Percentiles rank a stretch among this genome's conserved stretches.
These are phyloP conservation scores for Dendrophyllia cribrosa DNA, from an alignment of 64 coral and sea anemone species.

Conservation along the genomic window DNA sequence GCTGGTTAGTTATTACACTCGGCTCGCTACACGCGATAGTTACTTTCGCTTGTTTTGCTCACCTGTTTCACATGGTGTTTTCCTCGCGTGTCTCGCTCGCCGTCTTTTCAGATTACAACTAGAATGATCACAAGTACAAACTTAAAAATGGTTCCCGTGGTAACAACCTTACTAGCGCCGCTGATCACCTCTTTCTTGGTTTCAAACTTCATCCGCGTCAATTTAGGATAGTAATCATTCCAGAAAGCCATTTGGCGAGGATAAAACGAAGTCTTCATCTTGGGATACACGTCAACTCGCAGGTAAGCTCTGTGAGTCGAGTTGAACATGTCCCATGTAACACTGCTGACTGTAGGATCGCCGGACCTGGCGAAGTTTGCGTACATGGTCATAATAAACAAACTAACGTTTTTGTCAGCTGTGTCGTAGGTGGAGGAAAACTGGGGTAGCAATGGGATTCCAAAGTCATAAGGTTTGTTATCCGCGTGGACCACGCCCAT, in stretches of 20 bases:
- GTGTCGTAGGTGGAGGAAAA: background rate
- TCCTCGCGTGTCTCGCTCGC: too few relatives aligned
- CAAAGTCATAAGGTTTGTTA: slow-evolving; percentile 36
- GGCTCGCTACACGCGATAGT: too few relatives aligned
- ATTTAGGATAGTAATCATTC: slow-evolving; percentile 69
- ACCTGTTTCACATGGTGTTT: too few relatives aligned
- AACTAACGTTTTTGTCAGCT: slow-evolving; percentile 65
- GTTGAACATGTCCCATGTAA: slow-evolving; percentile 39
- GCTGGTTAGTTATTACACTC: too few relatives aligned
- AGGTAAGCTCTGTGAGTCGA: slow-evolving; percentile 7
- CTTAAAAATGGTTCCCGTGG: background rate
- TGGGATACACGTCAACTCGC: background rate
- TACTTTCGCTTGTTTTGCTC: too few relatives aligned
- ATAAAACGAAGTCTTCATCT: background rate
- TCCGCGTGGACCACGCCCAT: slow-evolving; percentile 21
- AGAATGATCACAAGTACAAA: background rate
- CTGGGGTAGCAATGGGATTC: background rate
- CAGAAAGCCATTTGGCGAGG: slow-evolving; percentile 37
- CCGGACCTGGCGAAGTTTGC: slow-evolving; percentile 64
- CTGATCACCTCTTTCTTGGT: background rate
- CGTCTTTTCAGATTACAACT: background rate
- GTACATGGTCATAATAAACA: slow-evolving; percentile 46
- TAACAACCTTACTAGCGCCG: background rate
- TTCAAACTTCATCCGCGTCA: background rate
- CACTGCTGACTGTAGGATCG: slow-evolving; percentile 33